Conservation (phyloP, 2,888 invertebrate genomes). For the Koerneria pararmatus region DNA sequence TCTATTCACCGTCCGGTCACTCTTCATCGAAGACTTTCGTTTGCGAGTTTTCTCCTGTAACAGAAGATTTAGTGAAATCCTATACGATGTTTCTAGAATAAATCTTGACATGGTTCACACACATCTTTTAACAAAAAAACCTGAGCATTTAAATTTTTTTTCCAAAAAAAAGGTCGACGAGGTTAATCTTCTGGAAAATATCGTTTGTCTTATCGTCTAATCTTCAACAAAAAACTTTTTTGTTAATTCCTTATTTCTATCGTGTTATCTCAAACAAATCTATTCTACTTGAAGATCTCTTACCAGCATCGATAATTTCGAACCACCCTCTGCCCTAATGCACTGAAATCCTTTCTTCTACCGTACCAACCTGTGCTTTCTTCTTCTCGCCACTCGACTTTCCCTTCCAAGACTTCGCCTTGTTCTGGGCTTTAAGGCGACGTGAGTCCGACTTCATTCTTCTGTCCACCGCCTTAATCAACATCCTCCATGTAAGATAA, state of each 20-base stretch:
- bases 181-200: no score
- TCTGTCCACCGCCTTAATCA: slow-evolving; percentile 23
- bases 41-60: slow-evolving; percentile 21
- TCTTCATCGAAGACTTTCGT: slow-evolving; percentile 21
- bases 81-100: not conserved
- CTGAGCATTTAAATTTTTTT: no score
- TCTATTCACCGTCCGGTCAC: slow-evolving; percentile 7
- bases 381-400: slow-evolving; percentile 20
- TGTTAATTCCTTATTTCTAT: not conserved
- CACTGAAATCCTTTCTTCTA: not conserved
- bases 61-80: not conserved
- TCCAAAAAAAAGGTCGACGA: no score
- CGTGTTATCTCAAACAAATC: no score
- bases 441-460: slow-evolving; percentile 22
- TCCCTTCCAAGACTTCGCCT: slow-evolving; percentile 20
- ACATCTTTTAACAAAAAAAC: no score
- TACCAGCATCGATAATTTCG: no score
- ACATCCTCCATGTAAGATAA: no score
- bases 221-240: no score
- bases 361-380: slow-evolving; percentile 11
- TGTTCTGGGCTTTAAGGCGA: slow-evolving; percentile 17
- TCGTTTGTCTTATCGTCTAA: no score
- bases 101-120: no score
- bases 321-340: not conserved
- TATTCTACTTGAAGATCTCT: no score